Conservation (phyloP, 2,888 invertebrate species). For the Rhorus exstirpatorius region DNA sequence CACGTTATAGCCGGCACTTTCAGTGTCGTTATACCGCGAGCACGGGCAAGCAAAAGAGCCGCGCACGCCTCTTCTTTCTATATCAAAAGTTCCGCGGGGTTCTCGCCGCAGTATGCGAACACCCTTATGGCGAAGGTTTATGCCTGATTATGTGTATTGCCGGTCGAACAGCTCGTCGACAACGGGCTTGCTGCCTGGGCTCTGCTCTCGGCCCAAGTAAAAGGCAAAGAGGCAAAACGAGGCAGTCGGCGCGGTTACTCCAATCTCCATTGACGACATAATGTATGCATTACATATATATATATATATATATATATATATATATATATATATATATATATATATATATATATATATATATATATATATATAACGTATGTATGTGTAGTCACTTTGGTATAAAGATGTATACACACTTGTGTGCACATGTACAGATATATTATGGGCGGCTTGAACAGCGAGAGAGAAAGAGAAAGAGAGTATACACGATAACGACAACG, state of each 20-base stretch:
- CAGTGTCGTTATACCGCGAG: constrained; percentile 64
- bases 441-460: constrained; percentile 43
- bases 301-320: constrained; percentile 35
- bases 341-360: no score
- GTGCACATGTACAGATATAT: constrained; percentile 17
- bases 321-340: no score
- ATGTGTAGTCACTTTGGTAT: constrained; percentile 33
- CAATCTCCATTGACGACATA: constrained; percentile 69
- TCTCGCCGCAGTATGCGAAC: constrained; percentile 4
- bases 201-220: no score
- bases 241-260: constrained; percentile 61
- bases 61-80: constrained; percentile 57
- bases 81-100: constrained; percentile 51
- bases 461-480: constrained; percentile 51
- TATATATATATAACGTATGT: no score
- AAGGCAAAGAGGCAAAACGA: constrained; percentile 47
- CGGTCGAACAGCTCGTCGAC: constrained; percentile 40
- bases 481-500: constrained; percentile 50
- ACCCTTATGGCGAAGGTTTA: constrained; percentile 11
- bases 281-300: constrained; percentile 58
- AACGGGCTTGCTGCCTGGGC: constrained; percentile 12
- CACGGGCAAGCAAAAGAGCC: constrained; percentile 63
- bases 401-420: constrained; percentile 30
- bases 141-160: constrained; percentile 37
- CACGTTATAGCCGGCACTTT: constrained; percentile 62